phyloP scores from a whole-genome alignment of 2,888 invertebrate genomes.

The Oeneis ivallda region DNA sequence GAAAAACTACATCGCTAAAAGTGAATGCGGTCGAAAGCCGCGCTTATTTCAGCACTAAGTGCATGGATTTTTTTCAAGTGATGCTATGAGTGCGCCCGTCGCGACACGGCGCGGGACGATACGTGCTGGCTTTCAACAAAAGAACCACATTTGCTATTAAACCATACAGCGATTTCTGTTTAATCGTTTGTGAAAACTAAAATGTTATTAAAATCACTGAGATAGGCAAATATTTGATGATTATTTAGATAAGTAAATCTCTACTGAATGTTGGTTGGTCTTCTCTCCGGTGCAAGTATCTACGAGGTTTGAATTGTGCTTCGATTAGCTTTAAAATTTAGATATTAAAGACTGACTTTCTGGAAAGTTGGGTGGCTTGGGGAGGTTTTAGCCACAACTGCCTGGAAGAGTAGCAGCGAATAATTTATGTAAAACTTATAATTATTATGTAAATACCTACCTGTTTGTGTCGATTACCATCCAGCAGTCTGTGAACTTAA shows the following conservation, averaged over 20 bases:
- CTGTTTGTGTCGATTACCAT: too few relatives aligned
- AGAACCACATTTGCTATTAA: slow-evolving; percentile 27
- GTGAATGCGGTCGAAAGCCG: slow-evolving; percentile 82
- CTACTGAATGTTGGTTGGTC: neutral
- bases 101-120: slow-evolving; percentile 31
- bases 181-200: slow-evolving; percentile 19
- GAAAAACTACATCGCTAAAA: slow-evolving; percentile 82
- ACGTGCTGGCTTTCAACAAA: slow-evolving; percentile 31
- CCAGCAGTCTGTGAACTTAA: too few relatives aligned
- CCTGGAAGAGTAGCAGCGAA: too few relatives aligned
- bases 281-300: too few relatives aligned
- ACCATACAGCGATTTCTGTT: slow-evolving; percentile 20
- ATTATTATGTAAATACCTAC: too few relatives aligned
- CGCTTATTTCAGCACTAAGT: slow-evolving; percentile 80
- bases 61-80: slow-evolving; percentile 81
- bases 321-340: too few relatives aligned
- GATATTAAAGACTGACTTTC: too few relatives aligned
- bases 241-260: too few relatives aligned
- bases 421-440: too few relatives aligned
- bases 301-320: too few relatives aligned
- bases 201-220: neutral
- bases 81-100: slow-evolving; percentile 59
- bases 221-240: neutral
- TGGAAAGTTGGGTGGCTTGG: too few relatives aligned
- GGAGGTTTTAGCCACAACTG: too few relatives aligned